A percentile compares a stretch with the other conserved stretches of the same genome.
These are phyloP conservation scores for Anadara kagoshimensis DNA, from an alignment of 1,140 invertebrate genomes.

Conservation along the genomic window DNA sequence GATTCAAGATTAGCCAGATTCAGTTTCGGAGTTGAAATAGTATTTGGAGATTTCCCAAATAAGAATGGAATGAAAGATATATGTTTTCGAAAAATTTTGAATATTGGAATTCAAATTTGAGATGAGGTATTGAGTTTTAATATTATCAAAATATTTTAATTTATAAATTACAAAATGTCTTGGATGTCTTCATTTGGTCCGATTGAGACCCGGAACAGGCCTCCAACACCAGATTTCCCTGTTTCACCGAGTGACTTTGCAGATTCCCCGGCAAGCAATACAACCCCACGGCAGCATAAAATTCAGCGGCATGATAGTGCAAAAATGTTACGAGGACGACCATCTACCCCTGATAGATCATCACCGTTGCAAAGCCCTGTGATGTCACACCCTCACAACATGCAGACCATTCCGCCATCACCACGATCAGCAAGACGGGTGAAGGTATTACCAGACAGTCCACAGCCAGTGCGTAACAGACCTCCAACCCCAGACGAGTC, in stretches of 20 bases:
- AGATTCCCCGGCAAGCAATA: slow-evolving; percentile 7
- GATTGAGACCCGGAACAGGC: slow-evolving; percentile 26
- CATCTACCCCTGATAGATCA: slow-evolving; percentile 33
- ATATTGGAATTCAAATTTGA: too few relatives aligned
- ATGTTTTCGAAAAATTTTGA: too few relatives aligned
- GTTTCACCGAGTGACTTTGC: slow-evolving; percentile 31
- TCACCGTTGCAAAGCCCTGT: slow-evolving; percentile 11
- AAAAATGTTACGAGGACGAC: slow-evolving; percentile 25
- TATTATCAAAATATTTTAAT: too few relatives aligned
- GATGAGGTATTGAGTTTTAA: too few relatives aligned
- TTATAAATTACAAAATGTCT: slow-evolving; percentile 13
- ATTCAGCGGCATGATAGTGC: slow-evolving; percentile 6
- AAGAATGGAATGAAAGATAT: too few relatives aligned
- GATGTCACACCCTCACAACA: slow-evolving; percentile 6
- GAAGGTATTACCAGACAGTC: slow-evolving; percentile 39
- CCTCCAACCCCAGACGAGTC: slow-evolving; percentile 42
- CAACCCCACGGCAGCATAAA: slow-evolving; percentile 11
- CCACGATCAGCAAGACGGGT: slow-evolving; percentile 31
- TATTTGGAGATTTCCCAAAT: too few relatives aligned
- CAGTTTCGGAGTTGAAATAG: too few relatives aligned
- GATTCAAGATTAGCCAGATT: too few relatives aligned
- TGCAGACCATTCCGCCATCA: slow-evolving; percentile 36
- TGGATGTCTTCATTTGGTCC: slow-evolving; percentile 40
- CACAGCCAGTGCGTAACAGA: slow-evolving; percentile 9
- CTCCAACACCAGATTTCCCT: slow-evolving; percentile 42